Percentiles rank a stretch among this genome's conserved stretches.
Evolutionary conservation across 2,797 vertebrate species (phyloP).

Genomic region (Pipistrellus pipistrellus): DNA sequence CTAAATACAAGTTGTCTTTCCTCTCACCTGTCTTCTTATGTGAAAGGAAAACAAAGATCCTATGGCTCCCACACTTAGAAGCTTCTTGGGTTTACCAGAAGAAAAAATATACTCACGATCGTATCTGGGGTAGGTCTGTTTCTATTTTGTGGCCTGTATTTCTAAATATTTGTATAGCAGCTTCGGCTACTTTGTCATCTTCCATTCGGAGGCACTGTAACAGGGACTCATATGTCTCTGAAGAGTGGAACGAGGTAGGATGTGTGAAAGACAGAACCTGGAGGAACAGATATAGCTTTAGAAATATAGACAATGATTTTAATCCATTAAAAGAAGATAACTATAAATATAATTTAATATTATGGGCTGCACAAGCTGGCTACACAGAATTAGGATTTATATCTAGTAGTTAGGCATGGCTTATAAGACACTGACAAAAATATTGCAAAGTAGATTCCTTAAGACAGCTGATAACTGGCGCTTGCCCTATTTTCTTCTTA

Average conservation of each 20-base stretch:
- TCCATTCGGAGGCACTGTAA: slow-evolving; percentile 99
- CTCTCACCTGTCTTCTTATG: not conserved
- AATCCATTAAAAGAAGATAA: slow-evolving; percentile 56
- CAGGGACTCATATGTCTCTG: slow-evolving; percentile 98
- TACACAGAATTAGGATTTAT: not conserved
- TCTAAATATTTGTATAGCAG: slow-evolving; percentile 99
- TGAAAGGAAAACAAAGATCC: slow-evolving; percentile 39
- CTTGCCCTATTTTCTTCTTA: slow-evolving; percentile 8
- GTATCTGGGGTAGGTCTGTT: slow-evolving; percentile 97
- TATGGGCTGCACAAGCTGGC: not conserved
- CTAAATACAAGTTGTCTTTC: slow-evolving; percentile 8
- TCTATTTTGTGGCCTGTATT: slow-evolving; percentile 99
- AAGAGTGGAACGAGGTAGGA: slow-evolving; percentile 98
- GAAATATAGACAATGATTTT: slow-evolving; percentile 49
- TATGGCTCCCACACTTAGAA: not conserved
- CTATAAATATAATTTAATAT: slow-evolving; percentile 16
- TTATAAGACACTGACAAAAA: slow-evolving; percentile 7
- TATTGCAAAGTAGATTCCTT: not conserved
- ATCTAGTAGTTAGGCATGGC: not conserved
- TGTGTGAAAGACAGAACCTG: slow-evolving; percentile 99
- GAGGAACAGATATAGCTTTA: slow-evolving; percentile 63
- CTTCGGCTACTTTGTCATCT: slow-evolving; percentile 99
- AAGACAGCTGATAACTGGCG: not conserved
- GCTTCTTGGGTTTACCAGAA: slow-evolving; percentile 25
- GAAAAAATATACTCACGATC: slow-evolving; percentile 93